These are phyloP conservation scores for Pachypsylla venusta DNA, from an alignment of 1,140 invertebrate species.

Conservation along the genomic window DNA sequence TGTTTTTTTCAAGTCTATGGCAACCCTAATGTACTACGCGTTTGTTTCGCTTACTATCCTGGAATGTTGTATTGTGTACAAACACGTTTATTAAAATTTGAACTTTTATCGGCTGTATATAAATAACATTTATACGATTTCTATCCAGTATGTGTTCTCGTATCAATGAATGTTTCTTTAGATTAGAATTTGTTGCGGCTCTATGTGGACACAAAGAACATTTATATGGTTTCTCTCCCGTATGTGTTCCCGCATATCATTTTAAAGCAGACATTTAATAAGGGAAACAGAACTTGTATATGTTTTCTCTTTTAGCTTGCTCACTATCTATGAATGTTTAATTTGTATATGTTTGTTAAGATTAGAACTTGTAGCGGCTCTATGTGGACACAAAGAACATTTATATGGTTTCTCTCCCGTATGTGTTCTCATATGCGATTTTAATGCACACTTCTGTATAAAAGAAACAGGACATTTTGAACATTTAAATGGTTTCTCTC, in stretches of 20 bases:
- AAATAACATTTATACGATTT: neutral
- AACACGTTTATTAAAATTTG: no score
- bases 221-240: conserved; percentile 45
- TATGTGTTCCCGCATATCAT: conserved; percentile 34
- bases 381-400: conserved; percentile 37
- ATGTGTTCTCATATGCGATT: conserved; percentile 33
- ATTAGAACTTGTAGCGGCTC: neutral
- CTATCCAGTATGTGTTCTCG: neutral
- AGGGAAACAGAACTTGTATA: neutral
- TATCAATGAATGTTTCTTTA: neutral
- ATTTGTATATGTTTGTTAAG: neutral
- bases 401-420: conserved; percentile 47
- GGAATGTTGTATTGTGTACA: no score
- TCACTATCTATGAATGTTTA: no score
- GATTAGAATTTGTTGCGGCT: neutral
- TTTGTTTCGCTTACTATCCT: no score
- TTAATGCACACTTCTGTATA: conserved; percentile 12
- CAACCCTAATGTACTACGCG: no score
- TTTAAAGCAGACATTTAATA: conserved; percentile 10
- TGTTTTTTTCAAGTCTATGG: no score
- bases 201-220: conserved; percentile 37
- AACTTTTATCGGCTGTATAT: no score
- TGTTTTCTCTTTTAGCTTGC: no score
- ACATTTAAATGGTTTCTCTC: conserved; percentile 8
- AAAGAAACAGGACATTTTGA: neutral